Percentiles rank a stretch among this genome's conserved stretches.
These are phyloP conservation scores for Pangasius djambal DNA, from an alignment of 2,797 vertebrate genomes.

Conservation along the genomic window DNA sequence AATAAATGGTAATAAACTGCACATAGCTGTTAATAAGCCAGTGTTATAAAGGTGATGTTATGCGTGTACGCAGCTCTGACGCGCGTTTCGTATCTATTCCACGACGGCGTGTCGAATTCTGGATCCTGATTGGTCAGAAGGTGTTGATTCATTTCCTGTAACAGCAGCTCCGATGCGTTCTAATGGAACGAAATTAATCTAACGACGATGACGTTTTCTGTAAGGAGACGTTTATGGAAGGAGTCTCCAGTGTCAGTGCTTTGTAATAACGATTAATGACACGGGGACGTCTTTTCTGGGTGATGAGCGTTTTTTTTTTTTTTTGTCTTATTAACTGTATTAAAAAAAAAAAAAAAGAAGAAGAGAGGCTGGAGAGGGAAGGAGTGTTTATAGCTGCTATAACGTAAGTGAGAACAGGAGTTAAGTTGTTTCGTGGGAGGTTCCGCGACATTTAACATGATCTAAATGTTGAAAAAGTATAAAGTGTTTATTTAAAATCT, in stretches of 20 bases:
- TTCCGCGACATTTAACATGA: not conserved
- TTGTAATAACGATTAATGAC: not conserved
- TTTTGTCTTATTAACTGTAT: too few species aligned
- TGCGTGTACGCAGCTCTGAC: too few species aligned
- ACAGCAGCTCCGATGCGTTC: not conserved
- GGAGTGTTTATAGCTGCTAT: not conserved
- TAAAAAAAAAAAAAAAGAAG: too few species aligned
- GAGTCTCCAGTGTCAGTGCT: not conserved
- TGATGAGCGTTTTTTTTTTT: too few species aligned
- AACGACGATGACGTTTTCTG: not conserved
- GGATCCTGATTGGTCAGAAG: not conserved
- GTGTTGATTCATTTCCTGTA: not conserved
- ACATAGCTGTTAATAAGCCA: not conserved
- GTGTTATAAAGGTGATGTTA: not conserved
- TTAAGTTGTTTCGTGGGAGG: too few species aligned
- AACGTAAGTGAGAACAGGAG: not conserved
- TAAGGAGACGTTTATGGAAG: not conserved
- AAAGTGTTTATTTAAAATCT: too few species aligned
- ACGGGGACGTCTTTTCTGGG: too few species aligned
- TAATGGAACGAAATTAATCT: not conserved
- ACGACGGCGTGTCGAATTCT: not conserved
- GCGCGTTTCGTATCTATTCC: not conserved
- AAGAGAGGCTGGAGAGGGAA: too few species aligned
- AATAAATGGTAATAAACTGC: not conserved
- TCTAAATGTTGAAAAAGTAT: too few species aligned